Conservation (phyloP, 2,113 vertebrate species). For the Dromas ardeola region DNA sequence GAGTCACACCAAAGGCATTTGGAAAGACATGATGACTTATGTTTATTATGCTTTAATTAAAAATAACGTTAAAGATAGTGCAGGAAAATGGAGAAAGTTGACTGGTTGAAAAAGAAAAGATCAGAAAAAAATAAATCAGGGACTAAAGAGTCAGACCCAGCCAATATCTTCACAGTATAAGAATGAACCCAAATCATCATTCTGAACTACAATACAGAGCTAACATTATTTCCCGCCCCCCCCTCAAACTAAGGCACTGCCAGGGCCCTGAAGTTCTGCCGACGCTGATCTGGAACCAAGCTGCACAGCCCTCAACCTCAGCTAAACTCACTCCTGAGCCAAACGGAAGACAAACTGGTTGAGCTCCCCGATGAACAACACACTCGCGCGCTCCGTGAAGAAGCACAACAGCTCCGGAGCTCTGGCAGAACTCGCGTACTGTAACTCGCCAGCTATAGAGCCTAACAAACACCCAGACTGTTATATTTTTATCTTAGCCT, state of each 20-base stretch:
- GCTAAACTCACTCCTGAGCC: rapidly evolving
- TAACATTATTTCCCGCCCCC: background rate
- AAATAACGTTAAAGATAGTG: background rate
- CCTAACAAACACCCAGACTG: rapidly evolving
- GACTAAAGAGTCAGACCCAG: background rate
- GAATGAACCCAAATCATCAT: background rate
- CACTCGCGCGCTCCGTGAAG: rapidly evolving
- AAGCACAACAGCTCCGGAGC: background rate
- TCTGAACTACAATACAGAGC: background rate
- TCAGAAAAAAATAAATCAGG: rapidly evolving
- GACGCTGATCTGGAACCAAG: background rate
- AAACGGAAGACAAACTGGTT: background rate
- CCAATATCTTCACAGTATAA: background rate
- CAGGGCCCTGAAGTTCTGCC: background rate
- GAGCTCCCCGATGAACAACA: background rate
- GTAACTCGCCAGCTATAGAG: rapidly evolving
- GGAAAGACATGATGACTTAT: background rate
- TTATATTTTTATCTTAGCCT: too few species aligned
- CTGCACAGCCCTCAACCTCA: background rate
- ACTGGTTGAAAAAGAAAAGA: background rate
- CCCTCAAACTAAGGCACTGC: background rate
- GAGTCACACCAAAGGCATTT: background rate
- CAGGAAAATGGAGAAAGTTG: background rate
- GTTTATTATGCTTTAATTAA: background rate
- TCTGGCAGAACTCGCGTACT: rapidly evolving